Evolutionary conservation across 1,140 invertebrate species (phyloP), one percentile per base, ranked within the genome.

Genomic region (Aphis craccivora): DNA sequence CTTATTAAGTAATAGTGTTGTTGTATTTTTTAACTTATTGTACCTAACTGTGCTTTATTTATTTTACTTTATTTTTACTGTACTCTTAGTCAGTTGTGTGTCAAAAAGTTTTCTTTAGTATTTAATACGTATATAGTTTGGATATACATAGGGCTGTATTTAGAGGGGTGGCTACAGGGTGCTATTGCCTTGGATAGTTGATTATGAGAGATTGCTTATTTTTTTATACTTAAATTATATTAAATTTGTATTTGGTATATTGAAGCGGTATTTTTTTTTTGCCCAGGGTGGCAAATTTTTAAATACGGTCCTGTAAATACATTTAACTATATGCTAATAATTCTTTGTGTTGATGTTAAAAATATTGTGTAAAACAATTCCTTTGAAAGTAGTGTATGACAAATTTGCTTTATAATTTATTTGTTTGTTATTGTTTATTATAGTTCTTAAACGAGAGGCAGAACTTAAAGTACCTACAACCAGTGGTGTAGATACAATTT

Each of bases 11-110:
- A 35, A 88, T 67, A 30, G 20, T 90, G 43, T 43, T 90, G 55
- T 90, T 90, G 51, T 67, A 40, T 67, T 67, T 90, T 53, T 76
- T 76, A 76, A 76, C 30, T n/a, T 18, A n/a, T 76, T 76, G 18
- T 76, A 18, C n/a, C 0, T 14, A 18, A 76, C 0, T 14, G 5
- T 14, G 5, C 14, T 18, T 76, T 35, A n/a, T 76, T n/a, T 76
- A n/a, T 76, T 76, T 76, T 67, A n/a, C 60, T 67, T 67, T 18
- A n/a, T n/a, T 76, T 76, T 76, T n/a, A 76, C 30, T n/a, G 4
- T n/a, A n/a, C n/a, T 76, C 14, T 76, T n/a, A n/a, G 14, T 67
- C 60, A 67, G 30, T 30, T 11, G 25, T 25, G 25, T 76, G 60
- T 4, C 14, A 76, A 76, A 20, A 18, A n/a, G n/a, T 18, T n/a